Conservation (phyloP, 2,888 invertebrate species). For the Mantis religiosa region DNA sequence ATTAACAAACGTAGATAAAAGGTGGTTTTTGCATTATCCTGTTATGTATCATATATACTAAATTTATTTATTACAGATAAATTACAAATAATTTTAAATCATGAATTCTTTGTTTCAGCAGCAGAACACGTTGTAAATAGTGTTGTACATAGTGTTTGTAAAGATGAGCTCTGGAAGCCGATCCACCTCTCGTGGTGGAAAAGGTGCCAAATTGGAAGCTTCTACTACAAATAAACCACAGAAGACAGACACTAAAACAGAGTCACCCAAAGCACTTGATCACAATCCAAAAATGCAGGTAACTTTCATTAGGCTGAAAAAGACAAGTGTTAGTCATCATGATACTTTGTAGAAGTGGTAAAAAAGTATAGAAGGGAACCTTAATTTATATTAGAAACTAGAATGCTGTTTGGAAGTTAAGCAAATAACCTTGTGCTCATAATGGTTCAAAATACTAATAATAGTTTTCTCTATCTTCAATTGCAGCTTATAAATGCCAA, state of each 20-base stretch:
- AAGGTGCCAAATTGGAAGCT: constrained; percentile 34
- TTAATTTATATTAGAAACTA: no score
- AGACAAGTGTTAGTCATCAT: background rate
- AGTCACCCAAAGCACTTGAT: constrained; percentile 56
- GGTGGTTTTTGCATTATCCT: no score
- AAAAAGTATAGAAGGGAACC: background rate
- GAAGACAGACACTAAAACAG: constrained; percentile 56
- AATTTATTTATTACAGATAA: no score
- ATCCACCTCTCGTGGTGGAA: constrained; percentile 64
- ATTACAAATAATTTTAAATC: no score
- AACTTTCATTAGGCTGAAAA: constrained; percentile 33
- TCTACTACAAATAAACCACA: constrained; percentile 41
- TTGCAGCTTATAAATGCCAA: no score
- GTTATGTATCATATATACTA: no score
- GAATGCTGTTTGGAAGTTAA: no score
- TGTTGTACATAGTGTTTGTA: constrained; percentile 69
- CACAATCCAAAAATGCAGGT: constrained; percentile 54
- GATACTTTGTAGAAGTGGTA: background rate
- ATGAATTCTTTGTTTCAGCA: constrained; percentile 48
- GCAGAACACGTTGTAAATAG: constrained; percentile 60
- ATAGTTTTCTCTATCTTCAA: no score
- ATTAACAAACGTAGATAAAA: no score
- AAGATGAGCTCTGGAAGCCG: constrained; percentile 68
- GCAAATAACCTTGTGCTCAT: no score
- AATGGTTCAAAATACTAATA: no score